Evolutionary conservation across 2,888 invertebrate species (phyloP).

Genomic region (Syritta pipiens): DNA sequence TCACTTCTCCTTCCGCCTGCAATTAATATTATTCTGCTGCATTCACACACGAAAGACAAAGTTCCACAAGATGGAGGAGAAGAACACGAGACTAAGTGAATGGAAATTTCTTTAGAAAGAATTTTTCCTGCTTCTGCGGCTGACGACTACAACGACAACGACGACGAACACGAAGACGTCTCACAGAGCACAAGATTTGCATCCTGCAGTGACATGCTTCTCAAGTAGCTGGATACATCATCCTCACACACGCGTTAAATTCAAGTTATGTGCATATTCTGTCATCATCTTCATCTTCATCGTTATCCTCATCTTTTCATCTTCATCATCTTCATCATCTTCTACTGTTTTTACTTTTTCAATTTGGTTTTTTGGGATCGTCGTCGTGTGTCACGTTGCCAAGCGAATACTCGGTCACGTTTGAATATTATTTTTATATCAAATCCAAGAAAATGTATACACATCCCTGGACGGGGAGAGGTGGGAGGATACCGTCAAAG

Average conservation of each 20-base stretch:
- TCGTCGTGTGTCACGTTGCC: constrained; percentile 41
- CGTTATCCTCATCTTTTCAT: background rate
- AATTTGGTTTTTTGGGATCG: no score
- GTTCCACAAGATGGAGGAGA: no score
- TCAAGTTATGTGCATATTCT: constrained; percentile 45
- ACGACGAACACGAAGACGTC: no score
- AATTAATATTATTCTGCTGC: constrained; percentile 11
- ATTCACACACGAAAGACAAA: constrained; percentile 21
- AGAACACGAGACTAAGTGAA: constrained; percentile 36
- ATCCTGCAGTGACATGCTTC: constrained; percentile 25
- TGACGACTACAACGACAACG: no score
- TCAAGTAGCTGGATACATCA: constrained; percentile 29
- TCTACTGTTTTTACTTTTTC: no score
- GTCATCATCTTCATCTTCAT: constrained; percentile 2
- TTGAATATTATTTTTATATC: constrained; percentile 50
- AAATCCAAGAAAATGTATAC: constrained; percentile 28
- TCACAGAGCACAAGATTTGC: constrained; percentile 11
- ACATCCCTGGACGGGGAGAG: background rate
- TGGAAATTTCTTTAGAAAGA: constrained; percentile 41
- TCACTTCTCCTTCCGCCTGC: background rate
- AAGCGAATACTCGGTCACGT: constrained; percentile 49
- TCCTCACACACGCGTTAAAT: constrained; percentile 28
- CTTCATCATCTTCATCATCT: constrained; percentile 34
- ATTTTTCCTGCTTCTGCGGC: constrained; percentile 4
- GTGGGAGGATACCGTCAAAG: constrained; percentile 3